Percentiles rank a stretch among this genome's conserved stretches.
Evolutionary conservation across 2,797 vertebrate species (phyloP).

Genomic region (Danio kyathit): DNA sequence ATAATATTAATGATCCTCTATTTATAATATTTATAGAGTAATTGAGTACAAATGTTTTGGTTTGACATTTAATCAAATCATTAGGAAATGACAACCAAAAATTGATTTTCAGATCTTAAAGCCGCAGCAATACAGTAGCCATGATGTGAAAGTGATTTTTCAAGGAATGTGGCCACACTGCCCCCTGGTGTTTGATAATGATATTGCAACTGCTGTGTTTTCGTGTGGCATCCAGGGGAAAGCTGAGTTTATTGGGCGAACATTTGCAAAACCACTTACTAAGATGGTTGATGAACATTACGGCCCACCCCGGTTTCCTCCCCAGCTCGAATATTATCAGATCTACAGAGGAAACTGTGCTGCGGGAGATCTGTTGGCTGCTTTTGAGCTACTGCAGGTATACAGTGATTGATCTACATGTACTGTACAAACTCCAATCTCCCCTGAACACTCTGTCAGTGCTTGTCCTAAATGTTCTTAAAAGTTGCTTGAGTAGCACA

Average conservation of each 20-base stretch:
- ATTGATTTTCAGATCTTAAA: slow-evolving; percentile 19
- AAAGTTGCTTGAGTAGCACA: neutral
- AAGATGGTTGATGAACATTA: slow-evolving; percentile 96
- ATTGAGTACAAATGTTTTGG: neutral
- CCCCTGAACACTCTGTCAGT: slow-evolving; percentile 1
- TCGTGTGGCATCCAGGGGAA: slow-evolving; percentile 84
- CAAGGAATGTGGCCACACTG: slow-evolving; percentile 44
- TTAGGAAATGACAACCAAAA: neutral
- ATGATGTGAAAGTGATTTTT: neutral
- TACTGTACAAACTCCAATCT: neutral
- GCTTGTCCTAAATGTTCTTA: neutral
- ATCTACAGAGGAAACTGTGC: slow-evolving; percentile 92
- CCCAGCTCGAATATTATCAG: slow-evolving; percentile 97
- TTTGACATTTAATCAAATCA: neutral
- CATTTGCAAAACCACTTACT: slow-evolving; percentile 94
- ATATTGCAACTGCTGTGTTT: neutral
- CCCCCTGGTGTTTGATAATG: slow-evolving; percentile 35
- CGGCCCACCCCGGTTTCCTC: slow-evolving; percentile 89
- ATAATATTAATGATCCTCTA: neutral
- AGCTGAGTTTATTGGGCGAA: slow-evolving; percentile 96
- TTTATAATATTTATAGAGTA: neutral
- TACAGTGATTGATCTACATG: neutral
- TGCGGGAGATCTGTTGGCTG: slow-evolving; percentile 93
- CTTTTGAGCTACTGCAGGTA: slow-evolving; percentile 97
- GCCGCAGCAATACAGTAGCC: neutral